phyloP scores from a whole-genome alignment of 2,797 vertebrate genomes.

The Poeciliopsis gracilis region DNA sequence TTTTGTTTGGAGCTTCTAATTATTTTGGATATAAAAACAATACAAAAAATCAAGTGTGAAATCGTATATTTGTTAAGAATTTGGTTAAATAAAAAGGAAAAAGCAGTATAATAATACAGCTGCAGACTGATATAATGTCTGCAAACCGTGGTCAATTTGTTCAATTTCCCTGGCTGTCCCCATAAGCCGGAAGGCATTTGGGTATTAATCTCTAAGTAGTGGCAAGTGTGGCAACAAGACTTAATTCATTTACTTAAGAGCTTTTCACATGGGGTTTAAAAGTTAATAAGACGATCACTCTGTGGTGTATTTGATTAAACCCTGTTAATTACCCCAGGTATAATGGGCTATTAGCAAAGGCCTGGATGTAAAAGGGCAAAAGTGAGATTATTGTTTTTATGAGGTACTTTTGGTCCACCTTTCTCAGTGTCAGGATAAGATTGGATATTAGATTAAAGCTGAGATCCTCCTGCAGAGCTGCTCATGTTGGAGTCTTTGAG shows the following conservation, averaged over 20 bases:
- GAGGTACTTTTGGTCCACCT: conserved; percentile 73
- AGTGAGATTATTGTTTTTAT: conserved; percentile 79
- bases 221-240: conserved; percentile 73
- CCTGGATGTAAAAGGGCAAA: conserved; percentile 77
- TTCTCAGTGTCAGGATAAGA: conserved; percentile 65
- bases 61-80: neutral
- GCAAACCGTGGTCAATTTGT: conserved; percentile 60
- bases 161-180: conserved; percentile 56
- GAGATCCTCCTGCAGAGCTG: conserved; percentile 23
- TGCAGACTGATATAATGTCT: conserved; percentile 22
- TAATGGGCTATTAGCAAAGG: conserved; percentile 80
- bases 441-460: conserved; percentile 49
- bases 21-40: neutral
- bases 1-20: neutral
- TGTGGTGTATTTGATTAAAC: conserved; percentile 81
- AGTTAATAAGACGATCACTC: conserved; percentile 81
- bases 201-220: conserved; percentile 75
- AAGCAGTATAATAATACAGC: conserved; percentile 13
- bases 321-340: conserved; percentile 82
- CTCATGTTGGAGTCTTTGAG: conserved; percentile 19
- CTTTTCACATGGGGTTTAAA: conserved; percentile 81
- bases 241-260: conserved; percentile 82
- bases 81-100: neutral
- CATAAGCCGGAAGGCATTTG: conserved; percentile 66
- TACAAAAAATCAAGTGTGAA: neutral